Percentiles rank a stretch among this genome's conserved stretches.
Conservation (phyloP, 2,797 vertebrate species). For the Glossophaga mutica region DNA sequence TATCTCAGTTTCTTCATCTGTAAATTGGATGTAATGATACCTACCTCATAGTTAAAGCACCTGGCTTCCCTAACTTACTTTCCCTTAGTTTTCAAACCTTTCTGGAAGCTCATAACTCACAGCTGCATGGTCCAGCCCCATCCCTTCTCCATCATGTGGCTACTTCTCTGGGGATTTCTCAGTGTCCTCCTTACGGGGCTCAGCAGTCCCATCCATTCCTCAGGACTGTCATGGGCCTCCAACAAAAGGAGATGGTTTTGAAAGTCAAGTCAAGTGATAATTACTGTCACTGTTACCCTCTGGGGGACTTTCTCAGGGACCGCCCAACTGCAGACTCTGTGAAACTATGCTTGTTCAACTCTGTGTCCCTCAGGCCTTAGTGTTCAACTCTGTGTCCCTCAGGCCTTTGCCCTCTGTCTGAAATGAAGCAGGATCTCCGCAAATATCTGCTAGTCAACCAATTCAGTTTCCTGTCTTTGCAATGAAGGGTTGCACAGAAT, state of each 20-base stretch:
- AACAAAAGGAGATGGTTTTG: not conserved
- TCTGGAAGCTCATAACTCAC: not conserved
- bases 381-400: not conserved
- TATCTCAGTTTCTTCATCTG: not conserved
- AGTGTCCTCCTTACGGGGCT: not conserved
- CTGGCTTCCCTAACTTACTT: not conserved
- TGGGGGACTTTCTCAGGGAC: not conserved
- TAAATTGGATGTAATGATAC: not conserved
- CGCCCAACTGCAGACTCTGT: not conserved
- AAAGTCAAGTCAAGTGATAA: not conserved
- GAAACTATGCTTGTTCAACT: not conserved
- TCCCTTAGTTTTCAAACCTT: not conserved
- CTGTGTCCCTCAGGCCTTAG: not conserved
- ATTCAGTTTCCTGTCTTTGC: not conserved
- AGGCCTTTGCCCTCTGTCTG: not conserved
- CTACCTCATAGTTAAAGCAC: not conserved
- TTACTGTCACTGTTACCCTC: not conserved
- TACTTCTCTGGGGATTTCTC: not conserved
- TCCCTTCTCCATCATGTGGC: not conserved
- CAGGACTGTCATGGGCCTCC: no score
- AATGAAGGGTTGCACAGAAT: not conserved
- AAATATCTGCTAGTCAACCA: not conserved
- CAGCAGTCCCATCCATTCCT: no score
- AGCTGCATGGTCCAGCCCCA: not conserved
- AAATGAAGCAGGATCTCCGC: not conserved